These are phyloP conservation scores for Podargus strigoides DNA, from an alignment of 2,797 vertebrate species.

Conservation along the genomic window DNA sequence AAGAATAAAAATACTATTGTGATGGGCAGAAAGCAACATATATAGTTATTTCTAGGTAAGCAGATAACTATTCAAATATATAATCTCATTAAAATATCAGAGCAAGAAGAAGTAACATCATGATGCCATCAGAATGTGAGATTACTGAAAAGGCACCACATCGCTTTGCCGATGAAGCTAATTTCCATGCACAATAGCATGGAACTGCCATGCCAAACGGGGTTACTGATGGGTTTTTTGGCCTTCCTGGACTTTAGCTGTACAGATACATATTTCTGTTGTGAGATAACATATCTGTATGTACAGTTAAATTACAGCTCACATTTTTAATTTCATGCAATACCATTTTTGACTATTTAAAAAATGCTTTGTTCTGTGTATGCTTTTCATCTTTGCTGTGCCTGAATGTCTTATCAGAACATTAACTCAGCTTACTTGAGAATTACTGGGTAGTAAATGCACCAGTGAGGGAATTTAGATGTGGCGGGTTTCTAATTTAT, in stretches of 20 bases:
- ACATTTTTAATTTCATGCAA: neutral
- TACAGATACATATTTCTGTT: neutral
- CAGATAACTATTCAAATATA: neutral
- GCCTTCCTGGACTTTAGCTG: neutral
- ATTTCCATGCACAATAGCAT: neutral
- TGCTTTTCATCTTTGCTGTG: neutral
- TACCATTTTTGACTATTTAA: neutral
- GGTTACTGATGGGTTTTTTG: neutral
- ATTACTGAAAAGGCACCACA: neutral
- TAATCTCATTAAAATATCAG: neutral
- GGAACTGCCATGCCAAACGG: neutral
- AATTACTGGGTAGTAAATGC: neutral
- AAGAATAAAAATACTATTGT: neutral
- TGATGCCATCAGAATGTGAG: neutral
- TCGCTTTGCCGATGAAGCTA: neutral
- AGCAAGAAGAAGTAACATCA: neutral
- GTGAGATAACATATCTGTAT: neutral
- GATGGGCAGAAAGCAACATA: neutral
- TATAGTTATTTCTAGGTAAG: neutral
- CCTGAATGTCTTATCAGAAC: neutral
- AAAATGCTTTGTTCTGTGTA: neutral
- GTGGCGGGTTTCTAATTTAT: neutral
- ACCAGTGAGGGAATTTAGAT: neutral
- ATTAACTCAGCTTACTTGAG: neutral
- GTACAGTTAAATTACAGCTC: neutral